These are phyloP conservation scores for Liopterus haemorrhoidalis DNA, from an alignment of 2,888 invertebrate species.

Conservation along the genomic window DNA sequence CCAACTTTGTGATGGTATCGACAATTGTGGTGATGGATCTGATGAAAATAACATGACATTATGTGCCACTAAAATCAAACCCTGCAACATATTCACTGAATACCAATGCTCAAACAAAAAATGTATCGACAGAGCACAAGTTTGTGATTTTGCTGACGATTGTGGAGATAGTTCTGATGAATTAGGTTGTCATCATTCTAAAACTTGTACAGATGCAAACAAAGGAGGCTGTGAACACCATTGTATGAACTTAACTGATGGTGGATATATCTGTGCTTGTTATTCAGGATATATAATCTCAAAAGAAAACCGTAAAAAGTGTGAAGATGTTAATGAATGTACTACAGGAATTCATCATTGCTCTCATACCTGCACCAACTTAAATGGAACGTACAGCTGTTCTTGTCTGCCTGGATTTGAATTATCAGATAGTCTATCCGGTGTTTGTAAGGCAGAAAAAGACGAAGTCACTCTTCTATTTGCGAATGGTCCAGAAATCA, in stretches of 20 bases:
- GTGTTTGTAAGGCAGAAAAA: conserved; percentile 71
- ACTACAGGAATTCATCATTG: conserved; percentile 76
- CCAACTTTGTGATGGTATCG: conserved; percentile 84
- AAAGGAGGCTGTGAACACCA: conserved; percentile 87
- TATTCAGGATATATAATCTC: conserved; percentile 80
- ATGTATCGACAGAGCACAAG: conserved; percentile 70
- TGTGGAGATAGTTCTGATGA: conserved; percentile 89
- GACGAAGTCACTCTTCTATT: conserved; percentile 64
- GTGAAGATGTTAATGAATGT: conserved; percentile 89
- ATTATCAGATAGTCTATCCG: conserved; percentile 68
- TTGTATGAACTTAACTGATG: conserved; percentile 76
- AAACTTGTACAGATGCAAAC: conserved; percentile 52
- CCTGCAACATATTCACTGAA: conserved; percentile 72
- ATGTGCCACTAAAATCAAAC: conserved; percentile 68
- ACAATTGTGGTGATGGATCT: conserved; percentile 91
- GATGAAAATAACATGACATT: conserved; percentile 94
- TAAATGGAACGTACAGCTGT: conserved; percentile 86
- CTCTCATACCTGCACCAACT: conserved; percentile 87
- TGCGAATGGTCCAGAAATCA: conserved; percentile 81
- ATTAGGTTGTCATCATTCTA: conserved; percentile 74
- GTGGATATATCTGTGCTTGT: conserved; percentile 88
- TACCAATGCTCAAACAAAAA: conserved; percentile 83
- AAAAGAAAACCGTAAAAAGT: conserved; percentile 72
- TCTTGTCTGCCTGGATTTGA: conserved; percentile 78
- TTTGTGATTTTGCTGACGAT: conserved; percentile 86